These are phyloP conservation scores for Macroramphosus scolopax DNA, from an alignment of 2,797 vertebrate species.

Conservation along the genomic window DNA sequence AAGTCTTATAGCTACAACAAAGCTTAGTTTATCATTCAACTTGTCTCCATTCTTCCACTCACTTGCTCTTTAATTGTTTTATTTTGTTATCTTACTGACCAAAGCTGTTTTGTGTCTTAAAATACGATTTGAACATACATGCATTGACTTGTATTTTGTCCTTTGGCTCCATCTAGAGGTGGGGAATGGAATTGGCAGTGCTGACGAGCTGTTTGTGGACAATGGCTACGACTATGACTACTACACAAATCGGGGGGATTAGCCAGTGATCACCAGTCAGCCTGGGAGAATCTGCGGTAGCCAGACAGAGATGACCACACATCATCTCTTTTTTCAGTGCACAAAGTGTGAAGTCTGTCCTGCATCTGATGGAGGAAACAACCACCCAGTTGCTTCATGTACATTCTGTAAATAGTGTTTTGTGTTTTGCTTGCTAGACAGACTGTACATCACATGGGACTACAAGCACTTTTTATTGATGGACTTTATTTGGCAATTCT, in stretches of 20 bases:
- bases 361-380: slow-evolving; percentile 27
- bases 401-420: slow-evolving; percentile 60
- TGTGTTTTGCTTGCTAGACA: slow-evolving; percentile 30
- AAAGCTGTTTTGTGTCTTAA: neutral
- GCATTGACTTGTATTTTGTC: neutral
- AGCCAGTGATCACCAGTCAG: too few relatives aligned
- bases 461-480: slow-evolving; percentile 55
- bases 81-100: too few relatives aligned
- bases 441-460: slow-evolving; percentile 31
- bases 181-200: slow-evolving; percentile 81
- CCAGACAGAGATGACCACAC: slow-evolving; percentile 1
- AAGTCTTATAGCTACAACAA: slow-evolving; percentile 34
- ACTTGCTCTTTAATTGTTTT: too few relatives aligned
- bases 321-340: too few relatives aligned
- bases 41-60: too few relatives aligned
- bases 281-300: too few relatives aligned
- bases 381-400: slow-evolving; percentile 27
- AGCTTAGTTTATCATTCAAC: too few relatives aligned
- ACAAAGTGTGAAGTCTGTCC: slow-evolving; percentile 20
- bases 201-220: slow-evolving; percentile 86
- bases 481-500: slow-evolving; percentile 42
- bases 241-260: slow-evolving; percentile 78
- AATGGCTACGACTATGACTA: slow-evolving; percentile 83
- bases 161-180: slow-evolving; percentile 82
- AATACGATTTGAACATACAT: neutral